These are phyloP conservation scores for Phalacrocorax aristotelis DNA, from an alignment of 2,113 vertebrate genomes.

Conservation along the genomic window DNA sequence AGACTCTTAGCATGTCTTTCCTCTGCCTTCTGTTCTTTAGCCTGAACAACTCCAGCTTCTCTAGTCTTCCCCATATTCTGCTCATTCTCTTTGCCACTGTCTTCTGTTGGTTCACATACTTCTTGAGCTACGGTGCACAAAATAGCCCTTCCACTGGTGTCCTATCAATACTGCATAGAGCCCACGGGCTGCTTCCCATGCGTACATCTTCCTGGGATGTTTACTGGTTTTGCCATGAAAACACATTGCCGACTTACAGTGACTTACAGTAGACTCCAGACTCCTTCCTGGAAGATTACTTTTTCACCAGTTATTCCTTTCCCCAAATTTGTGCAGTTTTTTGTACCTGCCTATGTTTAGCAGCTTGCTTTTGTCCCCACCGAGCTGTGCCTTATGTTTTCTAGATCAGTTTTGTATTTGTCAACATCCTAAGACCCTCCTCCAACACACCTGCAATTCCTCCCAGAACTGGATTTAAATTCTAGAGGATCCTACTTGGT, in stretches of 20 bases:
- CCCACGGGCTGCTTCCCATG: background rate
- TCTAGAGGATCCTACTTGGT: background rate
- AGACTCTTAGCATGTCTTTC: background rate
- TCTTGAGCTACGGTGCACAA: background rate
- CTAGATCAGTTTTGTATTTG: background rate
- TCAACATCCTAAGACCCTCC: background rate
- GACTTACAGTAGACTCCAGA: background rate
- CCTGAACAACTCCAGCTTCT: background rate
- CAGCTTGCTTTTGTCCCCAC: background rate
- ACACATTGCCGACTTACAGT: background rate
- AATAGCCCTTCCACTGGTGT: background rate
- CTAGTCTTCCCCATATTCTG: background rate
- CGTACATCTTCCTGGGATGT: background rate
- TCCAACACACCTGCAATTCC: background rate
- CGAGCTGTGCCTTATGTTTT: background rate
- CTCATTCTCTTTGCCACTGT: background rate
- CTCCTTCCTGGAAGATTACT: background rate
- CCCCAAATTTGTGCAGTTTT: background rate
- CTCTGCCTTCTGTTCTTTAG: background rate
- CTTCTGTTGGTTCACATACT: background rate
- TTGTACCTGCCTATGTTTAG: background rate
- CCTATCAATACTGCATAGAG: background rate
- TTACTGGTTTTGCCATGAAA: background rate
- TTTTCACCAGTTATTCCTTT: background rate
- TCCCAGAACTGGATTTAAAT: background rate